Evolutionary conservation across 1,140 invertebrate genomes (phyloP).

Genomic region (Diploscapter pachys): DNA sequence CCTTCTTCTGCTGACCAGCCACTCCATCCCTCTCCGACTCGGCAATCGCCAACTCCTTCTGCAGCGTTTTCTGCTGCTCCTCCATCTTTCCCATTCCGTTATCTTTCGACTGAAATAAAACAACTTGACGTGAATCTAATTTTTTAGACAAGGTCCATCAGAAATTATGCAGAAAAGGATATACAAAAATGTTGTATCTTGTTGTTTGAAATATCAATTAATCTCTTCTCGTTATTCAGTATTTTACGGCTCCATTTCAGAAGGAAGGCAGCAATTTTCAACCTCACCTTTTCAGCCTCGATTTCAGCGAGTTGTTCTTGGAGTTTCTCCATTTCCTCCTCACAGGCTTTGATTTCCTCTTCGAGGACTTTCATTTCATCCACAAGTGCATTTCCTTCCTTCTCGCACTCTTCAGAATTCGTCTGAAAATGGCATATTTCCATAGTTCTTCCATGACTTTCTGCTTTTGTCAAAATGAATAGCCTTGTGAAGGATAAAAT

Average conservation of each 20-base stretch:
- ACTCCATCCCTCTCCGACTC: background rate
- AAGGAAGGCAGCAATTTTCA: too few relatives aligned
- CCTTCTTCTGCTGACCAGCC: background rate
- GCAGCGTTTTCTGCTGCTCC: conserved; percentile 38
- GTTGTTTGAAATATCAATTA: too few relatives aligned
- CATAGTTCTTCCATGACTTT: conserved; percentile 1
- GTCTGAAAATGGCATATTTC: conserved; percentile 25
- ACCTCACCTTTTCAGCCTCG: background rate
- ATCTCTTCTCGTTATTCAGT: too few relatives aligned
- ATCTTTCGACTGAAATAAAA: background rate
- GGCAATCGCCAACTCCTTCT: background rate
- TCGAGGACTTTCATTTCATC: background rate
- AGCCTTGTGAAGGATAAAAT: background rate
- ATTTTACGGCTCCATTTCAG: too few relatives aligned
- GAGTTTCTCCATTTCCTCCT: conserved; percentile 11
- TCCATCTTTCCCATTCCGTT: conserved; percentile 34
- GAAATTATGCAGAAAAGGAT: too few relatives aligned
- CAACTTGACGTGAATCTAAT: too few relatives aligned
- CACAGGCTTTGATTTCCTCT: conserved; percentile 7
- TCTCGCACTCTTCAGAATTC: conserved; percentile 17
- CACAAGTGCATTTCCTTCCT: background rate
- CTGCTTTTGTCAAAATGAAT: background rate
- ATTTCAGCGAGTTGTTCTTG: conserved; percentile 6
- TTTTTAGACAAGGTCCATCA: too few relatives aligned
- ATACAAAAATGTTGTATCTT: too few relatives aligned